Percentiles rank a stretch among this genome's conserved stretches.
Evolutionary conservation across 2,797 vertebrate species (phyloP).

Genomic region (Odontamblyopus lacepedii): DNA sequence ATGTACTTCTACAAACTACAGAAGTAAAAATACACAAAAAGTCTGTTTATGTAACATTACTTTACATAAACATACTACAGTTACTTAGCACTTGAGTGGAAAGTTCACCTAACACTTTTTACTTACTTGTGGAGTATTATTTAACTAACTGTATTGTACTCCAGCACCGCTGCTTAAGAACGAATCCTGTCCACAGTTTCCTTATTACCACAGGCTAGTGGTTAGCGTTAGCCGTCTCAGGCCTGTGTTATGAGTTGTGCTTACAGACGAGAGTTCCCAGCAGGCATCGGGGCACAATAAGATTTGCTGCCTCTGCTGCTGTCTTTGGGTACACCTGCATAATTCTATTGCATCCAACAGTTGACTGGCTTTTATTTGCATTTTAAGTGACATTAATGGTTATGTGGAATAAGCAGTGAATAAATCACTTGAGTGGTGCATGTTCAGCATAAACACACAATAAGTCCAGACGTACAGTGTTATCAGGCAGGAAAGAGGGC

Average conservation of each 20-base stretch:
- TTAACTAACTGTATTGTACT: neutral
- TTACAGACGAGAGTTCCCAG: conserved; percentile 57
- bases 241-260: conserved; percentile 49
- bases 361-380: conserved; percentile 72
- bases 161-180: conserved; percentile 43
- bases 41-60: too few species aligned
- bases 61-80: too few species aligned
- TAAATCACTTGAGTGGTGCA: conserved; percentile 62
- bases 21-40: too few species aligned
- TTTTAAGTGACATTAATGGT: conserved; percentile 73
- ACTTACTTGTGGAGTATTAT: neutral
- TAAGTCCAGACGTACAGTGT: conserved; percentile 18
- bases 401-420: conserved; percentile 53
- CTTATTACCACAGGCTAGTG: conserved; percentile 68
- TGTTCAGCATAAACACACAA: conserved; percentile 51
- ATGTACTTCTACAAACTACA: too few species aligned
- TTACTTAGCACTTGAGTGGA: too few species aligned
- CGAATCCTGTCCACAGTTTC: conserved; percentile 38
- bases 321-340: conserved; percentile 58
- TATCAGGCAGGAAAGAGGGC: neutral
- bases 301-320: conserved; percentile 58
- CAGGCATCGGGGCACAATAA: conserved; percentile 64
- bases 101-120: neutral
- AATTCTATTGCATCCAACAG: conserved; percentile 54
- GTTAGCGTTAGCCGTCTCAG: conserved; percentile 50